Base-by-base conservation (phyloP, 2,797 vertebrate genomes). In the Anabacerthia variegaticeps region DNA sequence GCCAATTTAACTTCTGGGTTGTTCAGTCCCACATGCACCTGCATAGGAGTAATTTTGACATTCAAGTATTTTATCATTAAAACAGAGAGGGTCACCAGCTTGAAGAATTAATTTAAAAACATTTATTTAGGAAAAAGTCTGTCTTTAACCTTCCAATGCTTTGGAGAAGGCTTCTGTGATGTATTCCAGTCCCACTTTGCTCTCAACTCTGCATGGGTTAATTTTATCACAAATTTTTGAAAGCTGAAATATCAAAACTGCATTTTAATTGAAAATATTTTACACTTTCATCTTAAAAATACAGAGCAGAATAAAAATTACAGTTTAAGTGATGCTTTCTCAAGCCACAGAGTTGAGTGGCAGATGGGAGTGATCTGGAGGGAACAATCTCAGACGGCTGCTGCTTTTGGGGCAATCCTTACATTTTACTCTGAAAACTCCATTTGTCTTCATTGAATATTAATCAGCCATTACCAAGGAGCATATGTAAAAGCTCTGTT, bases 381-480 rank as follows among this genome's bases (percentile, higher is more conserved):
- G 14, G 36, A 84, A 27, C 37, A 34, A 52, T n/a, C 43, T 85
- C 85, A 69, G 69, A 89, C 41, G 10, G 51, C 27, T 92, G 69
- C 44, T 80, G 22, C 34, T 95, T 91, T 69, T 26, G 28, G 73
- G 34, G n/a, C n/a, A 91, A 92, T 84, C 66, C 22, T 94, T 86
- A 85, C 0, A 0, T 59, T 91, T 77, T 73, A 73, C 36, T 41
- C 46, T n/a, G 23, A 95, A 92, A 91, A 89, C 41, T 73, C 73
- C 51, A 78, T 86, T 94, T 93, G 26, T 88, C 36, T 63, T 91
- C 48, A 86, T 76, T 91, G 93, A 92, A 66, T 84, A 92, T 93
- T 91, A 69, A 93, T 59, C 58, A 79, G 32, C 15, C 19, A 68
- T 79, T 52, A 88, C 37, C 66, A 93, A 73, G 32, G 27, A 94